These are phyloP conservation scores for Limnephilus marmoratus DNA, from an alignment of 2,888 invertebrate genomes.

Conservation along the genomic window DNA sequence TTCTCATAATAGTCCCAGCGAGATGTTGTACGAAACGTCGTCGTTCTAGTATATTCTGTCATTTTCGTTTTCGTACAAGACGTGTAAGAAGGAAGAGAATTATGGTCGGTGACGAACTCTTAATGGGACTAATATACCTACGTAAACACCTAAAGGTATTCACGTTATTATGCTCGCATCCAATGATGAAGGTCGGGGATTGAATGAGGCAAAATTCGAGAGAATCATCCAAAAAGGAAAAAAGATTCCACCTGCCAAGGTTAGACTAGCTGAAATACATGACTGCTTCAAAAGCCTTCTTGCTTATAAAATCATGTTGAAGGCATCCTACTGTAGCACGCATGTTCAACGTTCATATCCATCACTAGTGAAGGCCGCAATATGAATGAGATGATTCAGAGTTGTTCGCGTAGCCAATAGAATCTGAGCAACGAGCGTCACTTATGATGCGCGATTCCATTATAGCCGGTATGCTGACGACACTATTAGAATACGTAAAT, in stretches of 20 bases:
- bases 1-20: no score
- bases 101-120: no score
- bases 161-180: background rate
- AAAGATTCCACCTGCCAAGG: background rate
- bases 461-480: background rate
- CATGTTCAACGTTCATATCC: constrained; percentile 20
- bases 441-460: background rate
- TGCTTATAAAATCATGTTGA: background rate
- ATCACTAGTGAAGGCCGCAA: background rate
- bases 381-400: constrained; percentile 2
- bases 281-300: background rate
- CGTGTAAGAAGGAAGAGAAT: no score
- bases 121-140: no score
- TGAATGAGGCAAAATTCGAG: background rate
- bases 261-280: background rate
- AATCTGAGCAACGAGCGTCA: background rate
- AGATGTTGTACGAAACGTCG: no score
- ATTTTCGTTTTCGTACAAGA: no score
- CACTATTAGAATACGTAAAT: background rate
- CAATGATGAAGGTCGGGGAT: background rate
- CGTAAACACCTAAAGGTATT: no score
- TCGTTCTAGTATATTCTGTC: no score
- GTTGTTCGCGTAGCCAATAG: background rate
- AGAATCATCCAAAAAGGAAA: background rate
- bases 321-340: background rate